Evolutionary conservation across 2,113 vertebrate species (phyloP).

Genomic region (Albula glossodonta): DNA sequence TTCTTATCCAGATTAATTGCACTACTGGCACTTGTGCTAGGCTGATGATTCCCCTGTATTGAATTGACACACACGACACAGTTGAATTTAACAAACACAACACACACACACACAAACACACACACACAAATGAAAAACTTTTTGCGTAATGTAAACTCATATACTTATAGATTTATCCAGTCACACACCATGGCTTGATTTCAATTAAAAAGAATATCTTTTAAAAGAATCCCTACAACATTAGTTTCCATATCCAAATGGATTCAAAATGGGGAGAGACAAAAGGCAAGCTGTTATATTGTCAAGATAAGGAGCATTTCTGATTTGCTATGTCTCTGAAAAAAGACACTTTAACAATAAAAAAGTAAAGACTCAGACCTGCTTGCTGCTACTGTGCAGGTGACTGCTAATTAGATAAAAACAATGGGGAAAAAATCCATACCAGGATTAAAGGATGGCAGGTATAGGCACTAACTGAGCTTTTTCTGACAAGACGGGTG

Average conservation of each 20-base stretch:
- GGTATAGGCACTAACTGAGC: constrained; percentile 54
- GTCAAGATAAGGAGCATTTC: constrained; percentile 32
- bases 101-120: too few species aligned
- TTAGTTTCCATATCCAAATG: background rate
- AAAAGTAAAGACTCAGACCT: constrained; percentile 34
- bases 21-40: background rate
- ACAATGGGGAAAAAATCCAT: constrained; percentile 55
- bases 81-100: too few species aligned
- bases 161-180: constrained; percentile 17
- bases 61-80: background rate
- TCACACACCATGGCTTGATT: constrained; percentile 32
- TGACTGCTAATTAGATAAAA: constrained; percentile 65
- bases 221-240: constrained; percentile 13
- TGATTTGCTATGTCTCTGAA: constrained; percentile 34
- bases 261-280: constrained; percentile 30
- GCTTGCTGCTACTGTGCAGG: constrained; percentile 45
- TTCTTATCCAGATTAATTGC: background rate
- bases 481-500: constrained; percentile 44
- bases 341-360: constrained; percentile 48
- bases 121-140: too few species aligned
- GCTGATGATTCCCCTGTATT: background rate
- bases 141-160: constrained; percentile 16
- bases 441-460: constrained; percentile 51
- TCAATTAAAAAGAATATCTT: constrained; percentile 38
- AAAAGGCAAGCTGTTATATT: constrained; percentile 42